Evolutionary conservation across 2,888 invertebrate species (phyloP), one percentile per base, ranked within the genome.

Genomic region (Arge pagana): DNA sequence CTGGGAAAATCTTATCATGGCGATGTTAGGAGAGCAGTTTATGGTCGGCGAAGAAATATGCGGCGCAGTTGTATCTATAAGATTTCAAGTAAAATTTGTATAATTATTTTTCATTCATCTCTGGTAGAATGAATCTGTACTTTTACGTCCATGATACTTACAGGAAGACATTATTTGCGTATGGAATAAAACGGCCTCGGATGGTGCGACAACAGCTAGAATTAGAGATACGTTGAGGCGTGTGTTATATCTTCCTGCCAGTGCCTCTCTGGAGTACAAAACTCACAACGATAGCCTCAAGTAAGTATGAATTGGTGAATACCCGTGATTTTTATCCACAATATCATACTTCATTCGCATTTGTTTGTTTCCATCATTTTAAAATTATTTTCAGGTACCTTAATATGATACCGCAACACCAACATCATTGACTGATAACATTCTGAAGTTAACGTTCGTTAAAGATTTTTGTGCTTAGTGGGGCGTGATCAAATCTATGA

Each of bases 11-110:
- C 83, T 99, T 50, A 90, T 98, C 68, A 87, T 99, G 84, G 98
- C 98, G 56, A 95, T 99, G 90, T 80, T 99, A 63, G 98, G 98
- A 3, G 98, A 98, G 78, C 97, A 98, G 82, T 98, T 98, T 82
- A 92, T 96, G 87, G 96, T 98, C 31, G 96, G 96, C 13, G 90
- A 95, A 65, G 99, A 99, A 80, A 93, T 99, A 67, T 99, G 98
- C 79, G 99, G 98, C 11, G 91, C 96, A 57, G 97, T 98, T 58
- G 89, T 97, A 65, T 96, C 96, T 49, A 89, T 97, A 63, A 85
- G 96, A 70, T 93, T 90, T 81, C 94, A 91, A 83, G 90, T 89
- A 70, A 65, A 58, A 23, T 15, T 7, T 8, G 18, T 23, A 28
- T 50, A 30, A n/a, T 50, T 7, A 36, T 43, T 51, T 21, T 51